Base-by-base conservation (phyloP, 2,113 vertebrate species). In the Zosterops lateralis region DNA sequence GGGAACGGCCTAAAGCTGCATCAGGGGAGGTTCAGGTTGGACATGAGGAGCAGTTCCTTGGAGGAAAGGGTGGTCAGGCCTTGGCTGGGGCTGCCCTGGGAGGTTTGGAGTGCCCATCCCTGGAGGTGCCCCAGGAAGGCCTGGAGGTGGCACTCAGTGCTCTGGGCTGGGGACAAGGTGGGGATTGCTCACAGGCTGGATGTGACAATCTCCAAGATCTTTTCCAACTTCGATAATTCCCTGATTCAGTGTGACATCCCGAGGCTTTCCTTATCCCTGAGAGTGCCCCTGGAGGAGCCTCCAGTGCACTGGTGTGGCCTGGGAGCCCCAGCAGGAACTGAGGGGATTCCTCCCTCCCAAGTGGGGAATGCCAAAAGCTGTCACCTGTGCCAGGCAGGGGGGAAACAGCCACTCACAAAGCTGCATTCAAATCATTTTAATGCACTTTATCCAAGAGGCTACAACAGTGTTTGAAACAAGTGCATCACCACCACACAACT, bases 401-500 rank as follows among this genome's bases (percentile, higher is more conserved):
- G 7, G 18, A 62, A 34, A 6, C 2, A 14, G 42, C 44, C 47
- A 14, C 65, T 75, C 25, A 2, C 4, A 3, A 17, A 32, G 24
- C 47, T 36, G 67, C 48, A 3, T 65, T 92, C 81, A 76, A 45
- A 54, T 9, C 22, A 61, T 40, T 91, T 94, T 87, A 82, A 74
- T 90, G 88, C 85, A 80, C 60, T 84, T 89, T 45, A 68, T 75
- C 78, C 8, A 94, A 87, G 84, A 83, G 79, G 90, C 62, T 62
- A 95, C 84, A 75, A 28, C 82, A 73, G 89, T 42, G 34, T 83
- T 84, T 48, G 54, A 44, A 77, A 89, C 36, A 7, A 90, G 87
- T 58, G 87, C 81, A 70, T 74, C 48, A 19, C 28, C 64, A 66
- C 77, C 22, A 82, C 87, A 60, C 38, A 50, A 45, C 76, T 9